Conservation (phyloP, 1,140 invertebrate species). For the Listronotus oregonensis region DNA sequence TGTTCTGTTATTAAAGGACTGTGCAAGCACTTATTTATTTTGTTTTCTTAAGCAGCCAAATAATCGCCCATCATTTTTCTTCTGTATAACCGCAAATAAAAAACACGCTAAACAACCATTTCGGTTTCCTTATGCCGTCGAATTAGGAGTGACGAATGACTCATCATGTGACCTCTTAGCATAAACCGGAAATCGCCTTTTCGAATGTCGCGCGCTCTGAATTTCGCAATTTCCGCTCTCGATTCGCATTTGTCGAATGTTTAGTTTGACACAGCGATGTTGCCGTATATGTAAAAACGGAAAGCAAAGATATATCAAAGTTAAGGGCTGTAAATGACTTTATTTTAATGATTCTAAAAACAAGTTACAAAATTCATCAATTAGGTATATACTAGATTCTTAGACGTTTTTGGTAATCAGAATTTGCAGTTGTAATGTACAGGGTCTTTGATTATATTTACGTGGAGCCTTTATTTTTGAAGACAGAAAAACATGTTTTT, state of each 20-base stretch:
- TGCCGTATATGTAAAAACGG: neutral
- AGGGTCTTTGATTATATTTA: no score
- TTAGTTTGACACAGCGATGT: conserved; percentile 1
- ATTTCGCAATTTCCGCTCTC: conserved; percentile 7
- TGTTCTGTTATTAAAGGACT: no score
- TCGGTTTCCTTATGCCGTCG: conserved; percentile 7
- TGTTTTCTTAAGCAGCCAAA: neutral
- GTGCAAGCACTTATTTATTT: no score
- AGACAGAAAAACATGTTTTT: no score
- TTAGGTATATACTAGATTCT: no score
- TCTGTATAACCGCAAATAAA: neutral
- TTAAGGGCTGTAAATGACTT: neutral
- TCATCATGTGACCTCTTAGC: conserved; percentile 10
- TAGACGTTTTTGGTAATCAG: no score
- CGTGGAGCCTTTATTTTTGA: no score
- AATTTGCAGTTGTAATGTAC: no score
- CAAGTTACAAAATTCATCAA: neutral
- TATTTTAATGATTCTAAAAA: neutral
- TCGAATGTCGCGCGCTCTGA: conserved; percentile 8
- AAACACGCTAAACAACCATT: conserved; percentile 8
- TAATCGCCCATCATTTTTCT: neutral
- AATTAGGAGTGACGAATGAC: conserved; percentile 1
- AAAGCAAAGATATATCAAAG: neutral
- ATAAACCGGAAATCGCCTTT: conserved; percentile 9
- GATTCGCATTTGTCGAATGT: conserved; percentile 10